phyloP scores from a whole-genome alignment of 2,113 vertebrate genomes.

The Mormyrus iriodes region DNA sequence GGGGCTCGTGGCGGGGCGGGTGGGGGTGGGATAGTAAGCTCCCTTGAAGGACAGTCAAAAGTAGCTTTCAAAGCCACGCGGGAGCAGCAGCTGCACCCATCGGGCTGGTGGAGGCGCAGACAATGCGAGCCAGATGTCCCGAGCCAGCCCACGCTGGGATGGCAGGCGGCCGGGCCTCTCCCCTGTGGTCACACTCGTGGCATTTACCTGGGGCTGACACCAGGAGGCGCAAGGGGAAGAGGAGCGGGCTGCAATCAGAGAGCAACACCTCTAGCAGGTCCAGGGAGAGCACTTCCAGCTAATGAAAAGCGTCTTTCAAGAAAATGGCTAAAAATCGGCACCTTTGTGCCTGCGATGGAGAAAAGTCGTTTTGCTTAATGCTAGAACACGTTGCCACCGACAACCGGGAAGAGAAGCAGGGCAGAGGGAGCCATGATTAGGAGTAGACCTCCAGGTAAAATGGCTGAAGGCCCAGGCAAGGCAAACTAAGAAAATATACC shows the following conservation, averaged over 20 bases:
- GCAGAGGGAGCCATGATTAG: not conserved
- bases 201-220: constrained; percentile 12
- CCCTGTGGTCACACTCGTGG: not conserved
- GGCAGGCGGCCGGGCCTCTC: constrained; percentile 38
- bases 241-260: not conserved
- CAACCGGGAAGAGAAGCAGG: not conserved
- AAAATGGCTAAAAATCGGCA: not conserved
- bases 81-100: constrained; percentile 62
- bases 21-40: constrained; percentile 53
- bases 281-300: too few species aligned
- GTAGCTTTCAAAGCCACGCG: constrained; percentile 59
- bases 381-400: not conserved
- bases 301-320: not conserved
- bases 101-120: constrained; percentile 60
- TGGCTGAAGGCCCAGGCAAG: not conserved
- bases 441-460: not conserved
- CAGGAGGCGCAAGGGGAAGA: not conserved
- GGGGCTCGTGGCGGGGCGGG: constrained; percentile 37
- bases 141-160: constrained; percentile 34
- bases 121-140: constrained; percentile 61
- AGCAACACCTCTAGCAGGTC: not conserved
- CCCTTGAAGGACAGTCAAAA: constrained; percentile 62
- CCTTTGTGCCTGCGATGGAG: not conserved
- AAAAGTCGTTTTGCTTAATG: not conserved
- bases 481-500: too few species aligned